A percentile compares a stretch with the other conserved stretches of the same genome.
Evolutionary conservation across 1,140 invertebrate species (phyloP).

Genomic region (Drosophila guanche): DNA sequence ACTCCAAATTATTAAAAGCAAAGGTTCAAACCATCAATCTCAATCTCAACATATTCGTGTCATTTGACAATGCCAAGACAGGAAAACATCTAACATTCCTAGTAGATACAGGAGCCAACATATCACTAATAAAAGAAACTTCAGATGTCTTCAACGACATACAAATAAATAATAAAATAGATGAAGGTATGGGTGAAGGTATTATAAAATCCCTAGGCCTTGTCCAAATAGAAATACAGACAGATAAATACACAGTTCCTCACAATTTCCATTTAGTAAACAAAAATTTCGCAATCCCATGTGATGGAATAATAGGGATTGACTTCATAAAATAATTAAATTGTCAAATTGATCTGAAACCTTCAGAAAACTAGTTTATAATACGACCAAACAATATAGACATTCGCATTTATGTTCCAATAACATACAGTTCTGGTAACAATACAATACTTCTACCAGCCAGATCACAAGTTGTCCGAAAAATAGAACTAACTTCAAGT

Average conservation of each 20-base stretch:
- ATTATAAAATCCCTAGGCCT: slow-evolving; percentile 2
- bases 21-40: neutral
- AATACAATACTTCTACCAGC: slow-evolving; percentile 4
- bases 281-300: neutral
- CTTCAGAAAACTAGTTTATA: neutral
- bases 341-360: slow-evolving; percentile 13
- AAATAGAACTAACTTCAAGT: too few species aligned
- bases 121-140: slow-evolving; percentile 2
- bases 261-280: slow-evolving; percentile 5
- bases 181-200: too few species aligned
- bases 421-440: too few species aligned
- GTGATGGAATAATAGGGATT: too few species aligned
- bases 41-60: neutral
- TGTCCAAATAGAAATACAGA: neutral
- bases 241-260: too few species aligned
- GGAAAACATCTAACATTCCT: neutral
- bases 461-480: slow-evolving; percentile 11
- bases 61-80: neutral
- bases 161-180: neutral
- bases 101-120: neutral
- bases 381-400: neutral
- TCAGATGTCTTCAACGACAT: neutral
- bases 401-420: too few species aligned
- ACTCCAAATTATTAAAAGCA: neutral
- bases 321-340: slow-evolving; percentile 4